Evolutionary conservation across 2,113 vertebrate species (phyloP).

Genomic region (Scortum barcoo): DNA sequence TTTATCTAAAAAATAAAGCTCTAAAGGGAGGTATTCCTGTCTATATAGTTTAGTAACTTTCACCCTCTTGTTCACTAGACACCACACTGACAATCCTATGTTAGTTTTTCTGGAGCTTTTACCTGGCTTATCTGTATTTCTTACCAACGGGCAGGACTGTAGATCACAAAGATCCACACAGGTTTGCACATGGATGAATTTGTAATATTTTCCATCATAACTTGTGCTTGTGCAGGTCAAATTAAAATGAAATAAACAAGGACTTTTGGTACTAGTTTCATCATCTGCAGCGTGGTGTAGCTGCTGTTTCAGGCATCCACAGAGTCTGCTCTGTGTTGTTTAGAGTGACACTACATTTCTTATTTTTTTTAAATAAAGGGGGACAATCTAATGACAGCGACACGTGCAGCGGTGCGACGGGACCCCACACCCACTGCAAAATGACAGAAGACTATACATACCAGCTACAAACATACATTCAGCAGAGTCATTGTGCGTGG

Average conservation of each 20-base stretch:
- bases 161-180: background rate
- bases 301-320: too few relatives aligned
- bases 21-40: background rate
- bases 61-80: background rate
- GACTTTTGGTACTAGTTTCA: background rate
- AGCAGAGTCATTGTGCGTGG: background rate
- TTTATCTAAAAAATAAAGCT: too few relatives aligned
- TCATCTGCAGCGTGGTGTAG: background rate
- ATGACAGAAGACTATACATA: constrained; percentile 25
- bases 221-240: background rate
- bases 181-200: background rate
- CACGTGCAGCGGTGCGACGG: background rate
- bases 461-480: constrained; percentile 25
- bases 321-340: background rate
- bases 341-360: background rate
- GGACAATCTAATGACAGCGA: background rate
- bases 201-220: background rate
- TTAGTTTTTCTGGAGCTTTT: background rate
- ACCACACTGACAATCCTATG: background rate
- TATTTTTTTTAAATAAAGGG: background rate
- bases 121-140: background rate
- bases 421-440: constrained; percentile 44
- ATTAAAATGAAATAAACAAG: background rate
- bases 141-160: background rate
- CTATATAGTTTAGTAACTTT: background rate